Percentiles rank a stretch among this genome's conserved stretches.
phyloP scores from a whole-genome alignment of 2,888 invertebrate species.

The Monoplex corrugatus region DNA sequence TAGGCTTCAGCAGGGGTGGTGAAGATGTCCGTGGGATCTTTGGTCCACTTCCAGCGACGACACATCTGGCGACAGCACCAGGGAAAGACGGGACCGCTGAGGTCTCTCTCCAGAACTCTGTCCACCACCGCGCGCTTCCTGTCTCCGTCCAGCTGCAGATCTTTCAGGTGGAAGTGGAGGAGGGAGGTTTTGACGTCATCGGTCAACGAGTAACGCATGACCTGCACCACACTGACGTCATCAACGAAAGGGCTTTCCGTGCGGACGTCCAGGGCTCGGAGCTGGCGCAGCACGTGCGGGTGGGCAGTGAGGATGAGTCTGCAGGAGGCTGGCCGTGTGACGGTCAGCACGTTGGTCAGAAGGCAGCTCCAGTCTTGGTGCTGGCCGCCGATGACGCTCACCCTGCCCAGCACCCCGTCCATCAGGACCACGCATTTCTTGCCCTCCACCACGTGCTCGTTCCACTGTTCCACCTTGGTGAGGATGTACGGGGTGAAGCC shows the following conservation, averaged over 20 bases:
- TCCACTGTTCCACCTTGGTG: not conserved
- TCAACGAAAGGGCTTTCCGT: not conserved
- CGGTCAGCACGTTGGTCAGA: not conserved
- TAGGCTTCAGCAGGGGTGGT: not conserved
- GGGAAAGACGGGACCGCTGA: slow-evolving; percentile 14
- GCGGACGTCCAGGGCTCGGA: not conserved
- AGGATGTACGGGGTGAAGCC: not conserved
- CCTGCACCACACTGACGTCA: not conserved
- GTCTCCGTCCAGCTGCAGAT: not conserved
- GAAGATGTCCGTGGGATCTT: not conserved
- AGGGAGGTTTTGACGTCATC: not conserved
- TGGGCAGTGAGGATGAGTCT: not conserved
- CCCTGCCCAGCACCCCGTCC: not conserved
- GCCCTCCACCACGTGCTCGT: not conserved
- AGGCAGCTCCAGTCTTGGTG: not conserved
- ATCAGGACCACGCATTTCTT: not conserved
- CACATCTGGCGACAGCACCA: slow-evolving; percentile 8
- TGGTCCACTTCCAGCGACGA: not conserved
- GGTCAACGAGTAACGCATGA: not conserved
- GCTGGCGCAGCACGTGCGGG: slow-evolving; percentile 3
- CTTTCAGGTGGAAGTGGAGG: not conserved
- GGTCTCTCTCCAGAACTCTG: not conserved
- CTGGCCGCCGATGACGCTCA: not conserved
- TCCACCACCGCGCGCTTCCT: not conserved
- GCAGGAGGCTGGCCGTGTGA: not conserved